Conservation (phyloP, 2,888 invertebrate genomes). For the Lamproptera curius region DNA sequence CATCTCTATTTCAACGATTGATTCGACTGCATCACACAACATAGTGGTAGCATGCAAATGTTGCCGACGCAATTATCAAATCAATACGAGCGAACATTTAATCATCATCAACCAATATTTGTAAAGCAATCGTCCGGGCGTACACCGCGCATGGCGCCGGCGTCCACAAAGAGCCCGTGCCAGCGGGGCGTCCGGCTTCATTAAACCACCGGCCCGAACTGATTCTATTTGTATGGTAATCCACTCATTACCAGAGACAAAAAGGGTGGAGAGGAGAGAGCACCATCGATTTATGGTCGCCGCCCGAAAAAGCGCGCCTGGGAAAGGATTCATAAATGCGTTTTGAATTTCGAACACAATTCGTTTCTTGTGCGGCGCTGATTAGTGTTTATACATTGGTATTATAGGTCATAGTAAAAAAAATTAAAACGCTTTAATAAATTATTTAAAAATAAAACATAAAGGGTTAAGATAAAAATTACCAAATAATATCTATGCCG, state of each 20-base stretch:
- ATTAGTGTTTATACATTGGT: too few relatives aligned
- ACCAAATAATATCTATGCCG: too few relatives aligned
- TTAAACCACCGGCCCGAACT: conserved; percentile 57
- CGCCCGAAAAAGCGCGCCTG: conserved; percentile 34
- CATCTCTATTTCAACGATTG: too few relatives aligned
- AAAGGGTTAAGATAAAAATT: too few relatives aligned
- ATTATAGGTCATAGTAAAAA: too few relatives aligned
- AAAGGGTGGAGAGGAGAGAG: conserved; percentile 52
- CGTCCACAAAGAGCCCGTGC: conserved; percentile 51
- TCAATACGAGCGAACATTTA: conserved; percentile 24
- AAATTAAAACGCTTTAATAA: too few relatives aligned
- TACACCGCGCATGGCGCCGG: conserved; percentile 38
- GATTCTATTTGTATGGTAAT: conserved; percentile 76
- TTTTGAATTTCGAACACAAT: conserved; percentile 20
- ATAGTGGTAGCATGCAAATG: conserved; percentile 9
- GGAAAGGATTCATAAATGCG: conserved; percentile 35
- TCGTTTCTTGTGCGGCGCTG: neutral
- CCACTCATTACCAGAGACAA: conserved; percentile 69
- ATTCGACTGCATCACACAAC: neutral
- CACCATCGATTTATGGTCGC: conserved; percentile 44
- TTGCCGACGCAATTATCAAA: conserved; percentile 27
- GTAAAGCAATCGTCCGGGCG: conserved; percentile 47
- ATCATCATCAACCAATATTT: conserved; percentile 50
- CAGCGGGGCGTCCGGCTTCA: conserved; percentile 70
- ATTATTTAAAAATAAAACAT: too few relatives aligned